Base-by-base conservation (phyloP, 2,888 invertebrate species). In the Hyles lineata region DNA sequence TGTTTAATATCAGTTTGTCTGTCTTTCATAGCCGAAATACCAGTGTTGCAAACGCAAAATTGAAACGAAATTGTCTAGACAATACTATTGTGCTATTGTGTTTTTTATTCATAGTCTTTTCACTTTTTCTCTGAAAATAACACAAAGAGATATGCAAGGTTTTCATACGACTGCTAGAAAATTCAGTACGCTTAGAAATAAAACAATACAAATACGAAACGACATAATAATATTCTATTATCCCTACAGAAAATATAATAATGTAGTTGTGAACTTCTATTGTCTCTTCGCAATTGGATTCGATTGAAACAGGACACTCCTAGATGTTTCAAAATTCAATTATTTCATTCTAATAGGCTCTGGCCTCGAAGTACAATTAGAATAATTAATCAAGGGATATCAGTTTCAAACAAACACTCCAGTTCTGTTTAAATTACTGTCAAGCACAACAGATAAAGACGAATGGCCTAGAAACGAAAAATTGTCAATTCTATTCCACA, bases 331-430 rank as follows among this genome's bases (percentile, higher is more conserved):
- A n/a, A 43, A 63, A 63, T 63, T 21, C 9, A 43, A 43, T 43
- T 60, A 60, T 25, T n/a, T 70, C 70, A 73, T 73, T 52, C 58
- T 72, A 76, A 72, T 74, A 62, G 58, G 21, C 52, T 25, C 50
- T 15, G 50, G n/a, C 52, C 21, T 50, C 23, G 29, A 60, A 11
- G 58, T 63, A 69, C 62, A 71, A 71, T 70, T 69, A 74, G 62
- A 55, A 69, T 60, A 70, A 63, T 63, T 63, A 63, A 43, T 63
- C 63, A 63, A 63, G 43, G 43, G 63, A 63, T 63, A 63, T 63
- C 63, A 15, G 21, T 63, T 63, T 43, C 35, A 43, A 63, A 63
- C 19, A 63, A 43, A 43, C 35, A 35, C 21, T 63, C 43, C 11
- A 23, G 63, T 35, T 15, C 21, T 9, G 63, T 11, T 43, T 21